Evolutionary conservation across 2,113 vertebrate genomes (phyloP).

Genomic region (Monopterus albus): DNA sequence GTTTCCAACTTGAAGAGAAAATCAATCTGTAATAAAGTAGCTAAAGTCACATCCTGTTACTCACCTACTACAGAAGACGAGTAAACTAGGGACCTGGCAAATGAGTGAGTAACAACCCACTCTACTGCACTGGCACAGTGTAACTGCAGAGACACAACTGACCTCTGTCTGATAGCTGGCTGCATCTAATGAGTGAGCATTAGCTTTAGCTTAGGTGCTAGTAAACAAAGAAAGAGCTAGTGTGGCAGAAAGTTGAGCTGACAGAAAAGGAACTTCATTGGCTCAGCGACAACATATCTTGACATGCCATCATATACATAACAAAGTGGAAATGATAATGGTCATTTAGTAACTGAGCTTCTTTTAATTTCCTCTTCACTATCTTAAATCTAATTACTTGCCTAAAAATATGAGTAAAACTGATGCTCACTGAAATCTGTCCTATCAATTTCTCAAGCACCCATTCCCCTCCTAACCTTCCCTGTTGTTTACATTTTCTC

Average conservation of each 20-base stretch:
- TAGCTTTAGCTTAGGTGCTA: background rate
- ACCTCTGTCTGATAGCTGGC: constrained; percentile 38
- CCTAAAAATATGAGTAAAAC: background rate
- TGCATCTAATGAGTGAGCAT: constrained; percentile 31
- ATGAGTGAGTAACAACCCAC: constrained; percentile 1
- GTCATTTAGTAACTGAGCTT: background rate
- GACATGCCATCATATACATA: background rate
- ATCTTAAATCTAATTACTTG: background rate
- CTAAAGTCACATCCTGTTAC: constrained; percentile 32
- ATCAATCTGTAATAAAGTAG: constrained; percentile 44
- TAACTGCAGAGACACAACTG: constrained; percentile 29
- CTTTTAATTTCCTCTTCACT: background rate
- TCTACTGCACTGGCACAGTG: background rate
- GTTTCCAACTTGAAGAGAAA: constrained; percentile 35
- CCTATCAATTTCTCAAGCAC: background rate
- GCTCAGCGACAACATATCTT: background rate
- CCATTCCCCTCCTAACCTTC: background rate
- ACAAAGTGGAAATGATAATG: background rate
- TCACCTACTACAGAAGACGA: background rate
- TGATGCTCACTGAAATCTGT: background rate
- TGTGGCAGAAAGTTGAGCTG: constrained; percentile 21
- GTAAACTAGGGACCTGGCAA: constrained; percentile 15
- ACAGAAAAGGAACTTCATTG: background rate
- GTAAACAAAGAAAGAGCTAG: constrained; percentile 10
- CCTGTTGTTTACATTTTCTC: background rate